Conservation (phyloP, 2,113 vertebrate species). For the Galeopterus variegatus region DNA sequence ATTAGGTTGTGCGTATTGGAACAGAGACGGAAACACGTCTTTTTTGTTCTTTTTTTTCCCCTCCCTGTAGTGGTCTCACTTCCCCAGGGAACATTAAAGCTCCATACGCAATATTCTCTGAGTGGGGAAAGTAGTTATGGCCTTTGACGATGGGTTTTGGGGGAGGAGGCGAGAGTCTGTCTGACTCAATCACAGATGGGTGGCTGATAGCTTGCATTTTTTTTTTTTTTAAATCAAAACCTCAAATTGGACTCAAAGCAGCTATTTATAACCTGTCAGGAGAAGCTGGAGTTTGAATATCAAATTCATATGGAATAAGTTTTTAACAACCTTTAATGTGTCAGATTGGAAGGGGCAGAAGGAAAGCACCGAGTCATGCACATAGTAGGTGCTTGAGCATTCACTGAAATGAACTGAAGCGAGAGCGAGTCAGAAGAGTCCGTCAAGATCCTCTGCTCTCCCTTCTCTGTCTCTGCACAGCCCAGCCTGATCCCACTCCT, state of each 20-base stretch:
- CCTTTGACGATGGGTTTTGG: neutral
- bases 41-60: neutral
- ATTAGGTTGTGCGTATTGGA: constrained; percentile 78
- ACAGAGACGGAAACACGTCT: constrained; percentile 61
- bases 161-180: neutral
- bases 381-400: fast-evolving
- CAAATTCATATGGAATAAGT: constrained; percentile 20
- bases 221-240: constrained; percentile 69
- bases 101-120: constrained; percentile 11
- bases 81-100: constrained; percentile 24
- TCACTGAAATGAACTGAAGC: neutral
- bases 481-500: fast-evolving
- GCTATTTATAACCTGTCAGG: constrained; percentile 79
- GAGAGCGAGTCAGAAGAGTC: neutral
- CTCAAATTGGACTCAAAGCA: constrained; percentile 69
- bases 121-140: constrained; percentile 17
- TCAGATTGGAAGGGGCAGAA: neutral
- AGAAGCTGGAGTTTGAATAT: constrained; percentile 68
- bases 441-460: neutral
- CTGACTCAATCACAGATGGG: constrained; percentile 60
- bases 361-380: fast-evolving
- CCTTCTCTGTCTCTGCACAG: neutral
- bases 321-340: constrained; percentile 59
- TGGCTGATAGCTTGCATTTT: neutral
- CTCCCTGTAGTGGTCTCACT: constrained; percentile 41